A percentile compares a stretch with the other conserved stretches of the same genome.
Evolutionary conservation across 1,140 invertebrate genomes (phyloP).

Genomic region (Dendroctonus ponderosae): DNA sequence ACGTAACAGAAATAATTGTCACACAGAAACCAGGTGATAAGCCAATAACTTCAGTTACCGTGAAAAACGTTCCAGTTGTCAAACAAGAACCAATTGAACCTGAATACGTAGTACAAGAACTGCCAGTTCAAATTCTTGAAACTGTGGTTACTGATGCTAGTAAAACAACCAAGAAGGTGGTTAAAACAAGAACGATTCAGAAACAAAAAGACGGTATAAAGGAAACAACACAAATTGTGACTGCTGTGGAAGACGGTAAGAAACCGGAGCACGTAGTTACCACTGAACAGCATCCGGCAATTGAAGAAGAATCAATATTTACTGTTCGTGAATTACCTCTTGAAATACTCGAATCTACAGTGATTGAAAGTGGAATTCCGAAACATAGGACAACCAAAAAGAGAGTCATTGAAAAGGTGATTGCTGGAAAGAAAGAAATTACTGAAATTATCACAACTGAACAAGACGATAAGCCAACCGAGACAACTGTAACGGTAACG

Average conservation of each 20-base stretch:
- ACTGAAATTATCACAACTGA: slow-evolving; percentile 46
- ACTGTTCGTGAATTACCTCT: slow-evolving; percentile 47
- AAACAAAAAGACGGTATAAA: slow-evolving; percentile 43
- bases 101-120: slow-evolving; percentile 43
- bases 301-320: slow-evolving; percentile 34
- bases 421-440: slow-evolving; percentile 39
- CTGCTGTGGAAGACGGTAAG: slow-evolving; percentile 49
- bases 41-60: slow-evolving; percentile 44
- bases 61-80: slow-evolving; percentile 45
- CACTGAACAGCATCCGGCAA: slow-evolving; percentile 41
- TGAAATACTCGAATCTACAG: slow-evolving; percentile 37
- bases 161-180: slow-evolving; percentile 40
- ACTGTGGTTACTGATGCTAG: slow-evolving; percentile 39
- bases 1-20: slow-evolving; percentile 43
- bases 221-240: slow-evolving; percentile 47
- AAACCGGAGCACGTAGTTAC: slow-evolving; percentile 46
- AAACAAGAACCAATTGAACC: slow-evolving; percentile 16
- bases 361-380: slow-evolving; percentile 40
- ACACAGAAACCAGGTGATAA: slow-evolving; percentile 45
- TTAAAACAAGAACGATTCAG: slow-evolving; percentile 47
- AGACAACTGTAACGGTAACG: slow-evolving; percentile 44
- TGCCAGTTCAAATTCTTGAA: slow-evolving; percentile 44
- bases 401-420: slow-evolving; percentile 23
- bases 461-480: slow-evolving; percentile 50
- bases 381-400: slow-evolving; percentile 43